A percentile compares a stretch with the other conserved stretches of the same genome.
phyloP scores from a whole-genome alignment of 2,113 vertebrate genomes.

The Cacatua alba region DNA sequence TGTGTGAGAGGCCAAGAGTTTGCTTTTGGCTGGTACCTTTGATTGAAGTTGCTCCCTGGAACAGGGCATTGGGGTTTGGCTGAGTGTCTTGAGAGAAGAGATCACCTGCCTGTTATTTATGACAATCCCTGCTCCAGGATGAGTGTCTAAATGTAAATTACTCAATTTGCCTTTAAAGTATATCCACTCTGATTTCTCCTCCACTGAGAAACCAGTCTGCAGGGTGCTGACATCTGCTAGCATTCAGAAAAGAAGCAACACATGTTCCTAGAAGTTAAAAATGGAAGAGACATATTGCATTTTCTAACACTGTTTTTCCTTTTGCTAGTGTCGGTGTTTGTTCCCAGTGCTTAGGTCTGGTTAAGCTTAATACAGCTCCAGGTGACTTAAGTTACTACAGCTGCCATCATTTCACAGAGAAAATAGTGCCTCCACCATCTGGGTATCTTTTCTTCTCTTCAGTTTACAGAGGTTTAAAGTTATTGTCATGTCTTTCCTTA shows the following conservation, averaged over 20 bases:
- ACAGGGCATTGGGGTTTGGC: neutral
- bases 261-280: conserved; percentile 62
- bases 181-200: conserved; percentile 46
- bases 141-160: conserved; percentile 64
- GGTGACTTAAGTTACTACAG: neutral
- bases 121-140: conserved; percentile 43
- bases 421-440: neutral
- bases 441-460: neutral
- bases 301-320: conserved; percentile 38
- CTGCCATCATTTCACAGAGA: neutral
- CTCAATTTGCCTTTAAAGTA: conserved; percentile 54
- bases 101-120: conserved; percentile 26
- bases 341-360: neutral
- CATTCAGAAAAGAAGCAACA: conserved; percentile 48
- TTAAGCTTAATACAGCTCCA: neutral
- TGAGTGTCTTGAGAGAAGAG: conserved; percentile 31
- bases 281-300: conserved; percentile 44
- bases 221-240: conserved; percentile 60
- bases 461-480: neutral
- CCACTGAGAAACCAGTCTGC: conserved; percentile 42
- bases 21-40: conserved; percentile 12
- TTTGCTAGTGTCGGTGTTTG: neutral
- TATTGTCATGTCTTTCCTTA: neutral
- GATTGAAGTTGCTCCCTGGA: conserved; percentile 53
- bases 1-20: conserved; percentile 35